phyloP scores from a whole-genome alignment of 2,888 invertebrate genomes.

The Sturmia bella region DNA sequence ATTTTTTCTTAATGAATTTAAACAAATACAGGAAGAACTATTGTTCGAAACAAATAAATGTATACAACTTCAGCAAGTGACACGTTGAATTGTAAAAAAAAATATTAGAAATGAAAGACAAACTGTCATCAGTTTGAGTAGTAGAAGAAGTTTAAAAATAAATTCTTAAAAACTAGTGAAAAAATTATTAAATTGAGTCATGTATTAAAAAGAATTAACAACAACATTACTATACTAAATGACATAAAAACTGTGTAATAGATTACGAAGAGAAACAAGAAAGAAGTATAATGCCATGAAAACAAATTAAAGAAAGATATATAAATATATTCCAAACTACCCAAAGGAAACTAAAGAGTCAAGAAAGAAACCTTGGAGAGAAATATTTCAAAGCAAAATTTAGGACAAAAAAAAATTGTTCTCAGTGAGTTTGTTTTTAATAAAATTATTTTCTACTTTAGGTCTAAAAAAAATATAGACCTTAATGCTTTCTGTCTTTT shows the following conservation, averaged over 20 bases:
- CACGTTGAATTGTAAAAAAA: slow-evolving; percentile 57
- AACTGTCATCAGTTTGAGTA: slow-evolving; percentile 57
- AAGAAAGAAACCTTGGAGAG: too few relatives aligned
- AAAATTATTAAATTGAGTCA: slow-evolving; percentile 52
- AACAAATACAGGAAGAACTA: slow-evolving; percentile 65
- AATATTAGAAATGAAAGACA: slow-evolving; percentile 57
- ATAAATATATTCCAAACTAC: neutral
- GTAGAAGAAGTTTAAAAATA: slow-evolving; percentile 43
- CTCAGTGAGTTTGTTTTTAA: too few relatives aligned
- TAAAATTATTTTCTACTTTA: too few relatives aligned
- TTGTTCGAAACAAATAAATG: slow-evolving; percentile 6
- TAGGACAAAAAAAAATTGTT: too few relatives aligned
- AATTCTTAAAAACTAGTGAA: neutral
- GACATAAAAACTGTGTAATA: slow-evolving; percentile 50
- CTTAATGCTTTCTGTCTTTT: too few relatives aligned
- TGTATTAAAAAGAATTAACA: slow-evolving; percentile 52
- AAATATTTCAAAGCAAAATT: too few relatives aligned
- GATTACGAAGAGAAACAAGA: slow-evolving; percentile 1
- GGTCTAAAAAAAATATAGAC: too few relatives aligned
- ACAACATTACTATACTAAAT: slow-evolving; percentile 40
- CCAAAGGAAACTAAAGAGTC: too few relatives aligned
- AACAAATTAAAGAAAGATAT: neutral
- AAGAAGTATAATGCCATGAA: neutral
- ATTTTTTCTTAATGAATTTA: slow-evolving; percentile 46
- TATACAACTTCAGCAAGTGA: slow-evolving; percentile 28